Evolutionary conservation across 2,113 vertebrate genomes (phyloP), one percentile per base, ranked within the genome.

Genomic region (Bufo gargarizans): DNA sequence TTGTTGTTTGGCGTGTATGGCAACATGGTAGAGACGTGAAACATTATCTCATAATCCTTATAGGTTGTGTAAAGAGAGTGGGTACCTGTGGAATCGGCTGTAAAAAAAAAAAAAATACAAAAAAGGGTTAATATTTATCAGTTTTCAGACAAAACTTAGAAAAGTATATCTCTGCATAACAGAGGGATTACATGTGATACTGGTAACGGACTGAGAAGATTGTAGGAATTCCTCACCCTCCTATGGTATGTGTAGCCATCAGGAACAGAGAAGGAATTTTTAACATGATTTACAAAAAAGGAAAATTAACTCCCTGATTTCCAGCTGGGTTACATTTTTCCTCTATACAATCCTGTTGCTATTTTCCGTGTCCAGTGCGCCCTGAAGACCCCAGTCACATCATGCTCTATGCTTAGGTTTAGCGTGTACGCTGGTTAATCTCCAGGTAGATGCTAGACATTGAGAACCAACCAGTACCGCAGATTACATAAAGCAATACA

Each of bases 21-120:
- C 90, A 99, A 94, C 95, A 99, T 95, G 69, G 97, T 99, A 8
- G 98, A 98, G 86, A 99, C 98, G 0, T 99, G 98, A 92, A 99
- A 99, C 98, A 99, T 99, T 87, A 99, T 96, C 94, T 99, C 98
- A 89, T 98, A 99, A 93, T 99, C 97, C 91, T 98, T 99, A 91
- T 97, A 99, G 0, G 97, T 95, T 58, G 98, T 99, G 88, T 98
- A 99, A 3, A 99, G 93, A 90, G 98, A 99, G 90, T 99, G 97
- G 67, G 96, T 98, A 86, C 98, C 97, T 0, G 98, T 99, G 87
- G 97, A 99, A 94, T 99, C 98, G 92, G 98, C 98, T 99, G 93
- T 33, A 91, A 89, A 91, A 47, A 90, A 71, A 47, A 49, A 67
- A 55, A n/a, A 20, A n/a, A 79, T 33, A 33, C 33, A 11, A 72